These are phyloP conservation scores for Chelon labrosus DNA, from an alignment of 2,797 vertebrate species.

Conservation along the genomic window DNA sequence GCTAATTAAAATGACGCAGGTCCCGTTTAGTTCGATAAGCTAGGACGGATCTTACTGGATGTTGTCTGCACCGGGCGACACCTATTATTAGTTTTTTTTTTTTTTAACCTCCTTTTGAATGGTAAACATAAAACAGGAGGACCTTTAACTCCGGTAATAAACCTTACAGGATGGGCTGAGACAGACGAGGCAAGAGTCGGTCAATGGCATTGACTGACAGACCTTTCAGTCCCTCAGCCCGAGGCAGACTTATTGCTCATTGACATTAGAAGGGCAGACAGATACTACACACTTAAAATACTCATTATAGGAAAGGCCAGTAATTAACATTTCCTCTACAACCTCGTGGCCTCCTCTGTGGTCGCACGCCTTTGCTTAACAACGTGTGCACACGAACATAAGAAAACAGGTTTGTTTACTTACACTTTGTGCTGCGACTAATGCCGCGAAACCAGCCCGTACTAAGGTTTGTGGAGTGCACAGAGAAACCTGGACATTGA, in stretches of 20 bases:
- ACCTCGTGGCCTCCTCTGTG: conserved; percentile 28
- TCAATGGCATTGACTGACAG: conserved; percentile 76
- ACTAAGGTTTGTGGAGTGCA: neutral
- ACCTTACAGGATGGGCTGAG: conserved; percentile 49
- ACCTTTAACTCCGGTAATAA: conserved; percentile 56
- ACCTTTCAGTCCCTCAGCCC: conserved; percentile 68
- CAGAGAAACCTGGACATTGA: neutral
- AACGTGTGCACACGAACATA: conserved; percentile 11
- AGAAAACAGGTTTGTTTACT: conserved; percentile 5
- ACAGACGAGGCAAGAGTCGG: conserved; percentile 62
- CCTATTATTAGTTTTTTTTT: neutral
- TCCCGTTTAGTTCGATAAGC: neutral
- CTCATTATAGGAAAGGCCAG: conserved; percentile 63
- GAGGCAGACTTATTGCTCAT: conserved; percentile 66
- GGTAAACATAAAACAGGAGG: conserved; percentile 33
- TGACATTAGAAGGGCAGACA: conserved; percentile 63
- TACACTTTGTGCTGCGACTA: neutral
- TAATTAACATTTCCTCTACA: conserved; percentile 62
- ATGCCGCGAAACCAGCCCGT: neutral
- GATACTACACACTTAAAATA: conserved; percentile 61
- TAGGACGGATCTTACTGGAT: neutral
- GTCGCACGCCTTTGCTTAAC: conserved; percentile 19
- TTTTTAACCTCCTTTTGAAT: neutral
- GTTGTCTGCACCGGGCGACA: neutral
- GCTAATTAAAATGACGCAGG: neutral